A percentile compares a stretch with the other conserved stretches of the same genome.
Evolutionary conservation across 2,797 vertebrate species (phyloP).

Genomic region (Silurus aristotelis): DNA sequence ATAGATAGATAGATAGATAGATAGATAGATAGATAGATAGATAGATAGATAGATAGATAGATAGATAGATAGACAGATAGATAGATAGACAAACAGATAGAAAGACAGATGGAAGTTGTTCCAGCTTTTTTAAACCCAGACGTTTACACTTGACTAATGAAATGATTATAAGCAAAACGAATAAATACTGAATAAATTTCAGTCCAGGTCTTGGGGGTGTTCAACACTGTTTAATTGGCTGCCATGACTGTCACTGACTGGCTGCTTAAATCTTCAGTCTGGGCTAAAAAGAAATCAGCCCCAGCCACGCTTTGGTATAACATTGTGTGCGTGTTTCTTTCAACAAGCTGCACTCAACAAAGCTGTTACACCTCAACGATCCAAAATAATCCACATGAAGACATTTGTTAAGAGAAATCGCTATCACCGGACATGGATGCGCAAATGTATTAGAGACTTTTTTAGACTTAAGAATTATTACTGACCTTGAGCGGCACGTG

Average conservation of each 20-base stretch:
- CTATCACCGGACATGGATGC: not conserved
- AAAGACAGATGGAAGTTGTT: not conserved
- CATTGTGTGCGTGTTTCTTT: not conserved
- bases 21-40: not conserved
- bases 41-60: not conserved
- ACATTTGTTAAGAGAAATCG: not conserved
- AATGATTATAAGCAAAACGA: not conserved
- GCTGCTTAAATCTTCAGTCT: not conserved
- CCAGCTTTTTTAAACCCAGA: not conserved
- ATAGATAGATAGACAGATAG: not conserved
- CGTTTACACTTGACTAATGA: not conserved
- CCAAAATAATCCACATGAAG: too few species aligned
- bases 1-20: not conserved
- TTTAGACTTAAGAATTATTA: not conserved
- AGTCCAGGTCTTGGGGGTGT: not conserved
- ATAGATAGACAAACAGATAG: not conserved
- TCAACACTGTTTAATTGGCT: not conserved
- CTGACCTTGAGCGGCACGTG: not conserved
- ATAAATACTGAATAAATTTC: not conserved
- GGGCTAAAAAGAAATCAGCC: conserved; percentile 1
- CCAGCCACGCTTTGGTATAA: not conserved
- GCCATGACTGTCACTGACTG: not conserved
- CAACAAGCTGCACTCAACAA: not conserved
- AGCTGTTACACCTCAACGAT: not conserved
- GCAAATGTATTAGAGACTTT: not conserved